Evolutionary conservation across 2,113 vertebrate species (phyloP).

Genomic region (Hemichromis elongatus): DNA sequence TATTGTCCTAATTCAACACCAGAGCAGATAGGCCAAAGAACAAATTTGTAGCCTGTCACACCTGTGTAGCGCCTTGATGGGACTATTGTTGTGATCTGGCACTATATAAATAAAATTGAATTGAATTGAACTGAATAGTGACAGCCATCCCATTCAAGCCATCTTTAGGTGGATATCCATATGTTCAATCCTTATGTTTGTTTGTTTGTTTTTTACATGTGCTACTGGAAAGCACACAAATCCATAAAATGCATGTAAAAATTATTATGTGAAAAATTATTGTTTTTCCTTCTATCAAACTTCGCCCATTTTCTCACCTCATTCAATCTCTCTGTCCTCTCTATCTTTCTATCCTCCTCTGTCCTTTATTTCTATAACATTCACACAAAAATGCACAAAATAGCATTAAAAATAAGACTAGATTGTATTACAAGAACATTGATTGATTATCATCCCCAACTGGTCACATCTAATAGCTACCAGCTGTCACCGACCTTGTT

Average conservation of each 20-base stretch:
- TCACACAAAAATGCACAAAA: rapidly evolving
- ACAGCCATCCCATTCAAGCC: background rate
- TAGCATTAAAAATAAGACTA: background rate
- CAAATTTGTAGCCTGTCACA: rapidly evolving
- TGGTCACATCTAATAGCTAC: background rate
- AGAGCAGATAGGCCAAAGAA: background rate
- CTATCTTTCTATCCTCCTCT: background rate
- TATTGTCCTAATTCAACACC: background rate
- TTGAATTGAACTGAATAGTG: too few relatives aligned
- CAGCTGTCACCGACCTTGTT: background rate
- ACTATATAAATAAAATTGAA: too few relatives aligned
- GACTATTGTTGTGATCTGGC: too few relatives aligned
- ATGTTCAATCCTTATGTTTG: background rate
- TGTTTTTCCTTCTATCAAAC: background rate
- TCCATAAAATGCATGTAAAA: rapidly evolving
- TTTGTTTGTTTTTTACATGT: background rate
- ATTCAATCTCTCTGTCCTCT: background rate
- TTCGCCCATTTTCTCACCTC: background rate
- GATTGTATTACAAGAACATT: background rate
- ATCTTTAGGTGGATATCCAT: background rate
- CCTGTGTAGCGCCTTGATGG: too few relatives aligned
- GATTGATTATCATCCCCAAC: background rate
- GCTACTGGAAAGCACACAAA: background rate
- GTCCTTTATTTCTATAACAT: rapidly evolving
- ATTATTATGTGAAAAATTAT: background rate